Percentiles rank a stretch among this genome's conserved stretches.
Evolutionary conservation across 2,113 vertebrate genomes (phyloP).

Genomic region (Caloenas nicobarica): DNA sequence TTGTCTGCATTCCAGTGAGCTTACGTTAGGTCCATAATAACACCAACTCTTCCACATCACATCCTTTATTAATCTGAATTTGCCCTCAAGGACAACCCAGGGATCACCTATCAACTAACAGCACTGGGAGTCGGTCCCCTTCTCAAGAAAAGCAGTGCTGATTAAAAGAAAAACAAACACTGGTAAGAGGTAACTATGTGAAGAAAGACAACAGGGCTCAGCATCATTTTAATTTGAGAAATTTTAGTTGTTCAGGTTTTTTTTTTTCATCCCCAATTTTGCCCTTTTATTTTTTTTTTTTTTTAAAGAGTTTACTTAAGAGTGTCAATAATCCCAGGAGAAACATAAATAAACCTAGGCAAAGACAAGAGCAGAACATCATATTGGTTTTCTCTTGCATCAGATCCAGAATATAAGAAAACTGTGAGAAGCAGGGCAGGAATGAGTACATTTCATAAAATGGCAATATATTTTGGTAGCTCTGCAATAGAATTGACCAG

Average conservation of each 20-base stretch:
- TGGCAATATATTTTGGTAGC: neutral
- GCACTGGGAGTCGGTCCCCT: neutral
- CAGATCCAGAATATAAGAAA: neutral
- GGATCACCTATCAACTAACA: neutral
- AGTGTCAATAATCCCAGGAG: neutral
- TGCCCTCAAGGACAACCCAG: slow-evolving; percentile 21
- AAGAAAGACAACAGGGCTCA: neutral
- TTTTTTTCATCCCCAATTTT: neutral
- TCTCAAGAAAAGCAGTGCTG: neutral
- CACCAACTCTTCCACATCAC: slow-evolving; percentile 35
- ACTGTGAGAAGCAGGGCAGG: neutral
- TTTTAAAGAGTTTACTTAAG: neutral
- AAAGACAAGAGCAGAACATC: neutral
- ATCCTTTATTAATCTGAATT: slow-evolving; percentile 39
- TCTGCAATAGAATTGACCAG: neutral
- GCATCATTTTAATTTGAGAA: neutral
- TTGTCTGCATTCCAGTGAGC: slow-evolving; percentile 57
- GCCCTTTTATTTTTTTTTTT: neutral
- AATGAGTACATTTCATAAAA: neutral
- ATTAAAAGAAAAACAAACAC: neutral
- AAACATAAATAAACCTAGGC: neutral
- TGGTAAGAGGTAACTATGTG: neutral
- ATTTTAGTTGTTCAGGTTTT: neutral
- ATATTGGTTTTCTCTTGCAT: neutral
- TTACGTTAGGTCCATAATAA: slow-evolving; percentile 44